A percentile compares a stretch with the other conserved stretches of the same genome.
These are phyloP conservation scores for Pterocles burchelli DNA, from an alignment of 2,113 vertebrate genomes.

Conservation along the genomic window DNA sequence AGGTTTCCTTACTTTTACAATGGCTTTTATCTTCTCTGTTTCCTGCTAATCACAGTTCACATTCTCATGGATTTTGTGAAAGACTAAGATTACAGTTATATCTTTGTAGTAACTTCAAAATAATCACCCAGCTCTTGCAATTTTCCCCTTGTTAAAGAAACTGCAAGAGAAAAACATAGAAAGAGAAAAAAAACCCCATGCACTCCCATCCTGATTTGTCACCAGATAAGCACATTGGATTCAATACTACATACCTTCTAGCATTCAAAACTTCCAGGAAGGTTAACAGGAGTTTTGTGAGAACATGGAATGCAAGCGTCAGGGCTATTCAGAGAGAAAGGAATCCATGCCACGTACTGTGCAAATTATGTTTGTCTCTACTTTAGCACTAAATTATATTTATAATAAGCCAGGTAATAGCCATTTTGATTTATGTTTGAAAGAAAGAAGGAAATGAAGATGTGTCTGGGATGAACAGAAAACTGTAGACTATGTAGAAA, in stretches of 20 bases:
- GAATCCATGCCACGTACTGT: conserved; percentile 3
- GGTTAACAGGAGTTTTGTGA: conserved; percentile 31
- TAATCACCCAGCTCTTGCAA: not conserved
- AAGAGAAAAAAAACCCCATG: not conserved
- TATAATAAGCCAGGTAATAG: not conserved
- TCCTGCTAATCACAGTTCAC: not conserved
- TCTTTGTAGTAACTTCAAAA: not conserved
- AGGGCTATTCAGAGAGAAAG: conserved; percentile 34
- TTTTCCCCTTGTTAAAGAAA: not conserved
- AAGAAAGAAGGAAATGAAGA: not conserved
- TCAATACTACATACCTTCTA: conserved; percentile 8
- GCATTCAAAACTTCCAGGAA: conserved; percentile 36
- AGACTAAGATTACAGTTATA: not conserved
- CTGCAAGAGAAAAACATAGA: not conserved
- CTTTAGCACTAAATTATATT: not conserved
- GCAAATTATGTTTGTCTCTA: not conserved
- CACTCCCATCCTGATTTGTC: not conserved
- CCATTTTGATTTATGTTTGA: not conserved
- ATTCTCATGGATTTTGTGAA: not conserved
- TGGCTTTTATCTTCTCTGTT: not conserved
- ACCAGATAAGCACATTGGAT: not conserved
- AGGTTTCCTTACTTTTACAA: not conserved
- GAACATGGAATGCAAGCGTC: conserved; percentile 36
- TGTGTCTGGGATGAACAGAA: not conserved
- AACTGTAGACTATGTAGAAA: not conserved